Evolutionary conservation across 2,113 vertebrate species (phyloP).

Genomic region (Cranoglanis bouderius): DNA sequence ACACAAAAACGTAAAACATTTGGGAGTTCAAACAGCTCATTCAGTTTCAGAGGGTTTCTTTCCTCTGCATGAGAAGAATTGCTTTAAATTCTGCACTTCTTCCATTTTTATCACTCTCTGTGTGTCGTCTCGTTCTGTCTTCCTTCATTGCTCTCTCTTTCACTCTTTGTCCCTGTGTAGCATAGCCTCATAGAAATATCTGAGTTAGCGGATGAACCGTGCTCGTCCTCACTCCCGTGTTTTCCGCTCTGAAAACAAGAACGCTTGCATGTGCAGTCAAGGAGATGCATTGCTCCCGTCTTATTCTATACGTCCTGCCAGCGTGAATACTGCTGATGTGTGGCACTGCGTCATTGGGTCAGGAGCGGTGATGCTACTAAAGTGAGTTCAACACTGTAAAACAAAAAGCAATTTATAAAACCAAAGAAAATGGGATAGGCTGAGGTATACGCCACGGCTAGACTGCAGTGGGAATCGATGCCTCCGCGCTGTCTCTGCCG

Average conservation of each 20-base stretch:
- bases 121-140: neutral
- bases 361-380: neutral
- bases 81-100: slow-evolving; percentile 2
- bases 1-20: slow-evolving; percentile 28
- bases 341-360: slow-evolving; percentile 22
- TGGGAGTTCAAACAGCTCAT: slow-evolving; percentile 4
- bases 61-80: slow-evolving; percentile 8
- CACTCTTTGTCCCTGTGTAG: neutral
- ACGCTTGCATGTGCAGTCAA: slow-evolving; percentile 8
- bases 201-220: neutral
- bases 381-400: slow-evolving; percentile 28
- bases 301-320: slow-evolving; percentile 8
- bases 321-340: neutral
- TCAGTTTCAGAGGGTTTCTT: neutral
- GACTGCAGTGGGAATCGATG: slow-evolving; percentile 60
- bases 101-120: neutral
- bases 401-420: slow-evolving; percentile 9
- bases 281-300: slow-evolving; percentile 9
- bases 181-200: slow-evolving; percentile 1
- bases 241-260: slow-evolving; percentile 15
- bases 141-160: neutral
- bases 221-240: neutral
- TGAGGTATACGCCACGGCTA: slow-evolving; percentile 47
- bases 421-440: neutral
- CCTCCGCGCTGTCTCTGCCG: slow-evolving; percentile 21